phyloP scores from a whole-genome alignment of 2,113 vertebrate species.

The Gulo gulo region DNA sequence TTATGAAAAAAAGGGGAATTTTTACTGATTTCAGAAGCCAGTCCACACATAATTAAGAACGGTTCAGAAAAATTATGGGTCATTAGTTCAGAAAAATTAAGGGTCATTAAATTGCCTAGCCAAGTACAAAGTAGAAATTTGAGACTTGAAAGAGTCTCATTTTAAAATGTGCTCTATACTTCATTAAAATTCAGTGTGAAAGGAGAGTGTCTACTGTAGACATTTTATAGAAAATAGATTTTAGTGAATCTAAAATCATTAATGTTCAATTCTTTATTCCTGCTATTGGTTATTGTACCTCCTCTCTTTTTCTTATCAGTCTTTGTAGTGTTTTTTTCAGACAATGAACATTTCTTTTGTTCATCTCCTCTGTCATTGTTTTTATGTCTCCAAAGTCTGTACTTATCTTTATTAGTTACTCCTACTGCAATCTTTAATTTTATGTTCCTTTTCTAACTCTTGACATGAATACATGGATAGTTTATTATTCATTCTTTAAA shows the following conservation, averaged over 20 bases:
- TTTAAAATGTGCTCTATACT: not conserved
- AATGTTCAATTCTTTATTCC: not conserved
- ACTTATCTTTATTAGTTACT: not conserved
- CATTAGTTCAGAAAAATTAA: not conserved
- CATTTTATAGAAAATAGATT: not conserved
- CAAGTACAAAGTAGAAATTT: not conserved
- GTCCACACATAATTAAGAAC: not conserved
- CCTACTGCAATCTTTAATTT: not conserved
- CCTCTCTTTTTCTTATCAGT: not conserved
- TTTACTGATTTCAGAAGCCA: not conserved
- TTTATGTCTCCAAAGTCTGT: not conserved
- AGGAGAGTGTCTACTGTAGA: not conserved
- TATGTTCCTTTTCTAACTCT: not conserved
- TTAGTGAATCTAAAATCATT: not conserved
- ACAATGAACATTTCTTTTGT: not conserved
- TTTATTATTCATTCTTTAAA: not conserved
- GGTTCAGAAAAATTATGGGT: not conserved
- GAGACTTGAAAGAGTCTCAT: not conserved
- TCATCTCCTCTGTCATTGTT: not conserved
- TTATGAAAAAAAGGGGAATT: not conserved
- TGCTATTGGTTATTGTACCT: not conserved
- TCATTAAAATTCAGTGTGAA: not conserved
- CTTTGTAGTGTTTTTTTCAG: not conserved
- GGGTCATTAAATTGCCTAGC: not conserved
- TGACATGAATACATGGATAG: not conserved